Evolutionary conservation across 2,113 vertebrate genomes (phyloP), one percentile per base, ranked within the genome.

Genomic region (Cichladusa arquata): DNA sequence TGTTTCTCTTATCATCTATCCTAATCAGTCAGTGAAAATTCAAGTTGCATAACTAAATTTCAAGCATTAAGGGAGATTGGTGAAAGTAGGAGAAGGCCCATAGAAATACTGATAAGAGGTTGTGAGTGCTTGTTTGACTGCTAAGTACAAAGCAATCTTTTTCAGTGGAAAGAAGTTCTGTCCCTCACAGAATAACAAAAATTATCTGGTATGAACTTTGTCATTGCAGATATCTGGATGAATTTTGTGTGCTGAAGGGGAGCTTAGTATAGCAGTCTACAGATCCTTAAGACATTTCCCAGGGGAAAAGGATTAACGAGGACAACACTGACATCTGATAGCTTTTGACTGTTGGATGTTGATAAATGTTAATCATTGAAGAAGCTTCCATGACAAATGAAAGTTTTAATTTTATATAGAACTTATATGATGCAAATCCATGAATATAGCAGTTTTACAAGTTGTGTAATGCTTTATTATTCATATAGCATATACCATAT

Each of bases 321-420:
- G 84, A 67, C 89, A 87, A 5, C 65, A 29, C 48, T 86, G 93
- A 96, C 80, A 86, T 88, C 62, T 92, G 57, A 95, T 92, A 84
- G 78, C 48, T 95, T 96, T 89, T 95, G 91, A 83, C 88, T 97
- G 83, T 48, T 91, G 80, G 73, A 86, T 48, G 81, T 65, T 79
- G 84, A 93, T 93, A 84, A 87, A 92, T 61, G 42, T 87, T 93
- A 87, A 72, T 84, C 71, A 69, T 15, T 79, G 61, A 79, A 89
- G 87, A 89, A 87, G 28, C 19, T 94, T 93, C 56, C 72, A 47
- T 86, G 36, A 88, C 84, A 90, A 93, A 73, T 74, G 14, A 16
- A 85, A 65, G 22, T 73, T 94, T 81, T 74, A 76, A 42, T 88
- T 90, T 66, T 81, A 24, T 74, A 14, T 56, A 77, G 57, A 94